Evolutionary conservation across 2,888 invertebrate genomes (phyloP), one percentile per base, ranked within the genome.

Genomic region (Pachydiplax longipennis): DNA sequence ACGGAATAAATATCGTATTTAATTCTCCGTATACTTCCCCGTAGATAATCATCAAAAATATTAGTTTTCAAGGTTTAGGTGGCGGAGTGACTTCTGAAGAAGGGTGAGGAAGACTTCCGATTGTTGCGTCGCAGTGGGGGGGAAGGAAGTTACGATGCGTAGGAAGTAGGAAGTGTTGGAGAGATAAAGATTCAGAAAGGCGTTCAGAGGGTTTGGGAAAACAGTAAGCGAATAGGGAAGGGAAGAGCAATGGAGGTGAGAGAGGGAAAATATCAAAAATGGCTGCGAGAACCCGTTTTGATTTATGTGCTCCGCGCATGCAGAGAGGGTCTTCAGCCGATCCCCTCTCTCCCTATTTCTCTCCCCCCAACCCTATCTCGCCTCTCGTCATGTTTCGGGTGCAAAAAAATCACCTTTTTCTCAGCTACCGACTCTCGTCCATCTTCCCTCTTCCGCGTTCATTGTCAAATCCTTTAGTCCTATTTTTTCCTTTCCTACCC

Each of bases 251-350:
- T 1, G 53, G 35, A 53, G 87, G 61, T 13, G 61, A 53, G 58
- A 53, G 18, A 6, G 83, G 13, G 25, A 61, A 37, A 35, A 58
- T 61, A 87, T 87, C 87, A 87, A 87, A 61, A 87, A 87, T 87
- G 87, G 87, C 87, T 87, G 87, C 87, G 61, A 53, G 87, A 87
- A 87, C 87, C 87, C 87, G 87, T 87, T 87, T 87, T 87, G 87
- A 87, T 87, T 87, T 87, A 87, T 87, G 87, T 58, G 87, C 87
- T 87, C 87, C 37, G 61, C 87, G 58, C 87, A 87, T 87, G 87
- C 87, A 87, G 87, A 87, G 87, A 87, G 87, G 87, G 87, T 87
- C 61, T 87, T 87, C 35, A 58, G 53, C 58, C 35, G 83, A 53
- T 53, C 83, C 65, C 65, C 65, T 65, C 65, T 37, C 37, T 37